These are phyloP conservation scores for Mohoua ochrocephala DNA, from an alignment of 2,113 vertebrate genomes.

Conservation along the genomic window DNA sequence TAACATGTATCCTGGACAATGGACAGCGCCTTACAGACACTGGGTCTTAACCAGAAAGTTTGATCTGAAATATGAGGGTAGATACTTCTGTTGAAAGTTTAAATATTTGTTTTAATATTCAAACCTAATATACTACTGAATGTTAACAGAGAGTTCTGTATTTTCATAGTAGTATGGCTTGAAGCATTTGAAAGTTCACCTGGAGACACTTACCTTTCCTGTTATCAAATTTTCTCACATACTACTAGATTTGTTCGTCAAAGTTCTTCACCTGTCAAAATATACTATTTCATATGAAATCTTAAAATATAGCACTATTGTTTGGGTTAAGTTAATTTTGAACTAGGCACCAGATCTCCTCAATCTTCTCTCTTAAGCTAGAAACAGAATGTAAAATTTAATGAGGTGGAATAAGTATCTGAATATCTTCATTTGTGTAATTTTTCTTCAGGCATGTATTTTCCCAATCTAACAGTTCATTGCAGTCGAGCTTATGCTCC, in stretches of 20 bases:
- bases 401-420: neutral
- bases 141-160: neutral
- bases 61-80: neutral
- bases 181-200: neutral
- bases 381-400: neutral
- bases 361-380: neutral
- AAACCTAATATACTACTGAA: neutral
- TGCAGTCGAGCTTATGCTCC: neutral
- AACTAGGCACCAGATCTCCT: neutral
- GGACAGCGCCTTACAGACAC: neutral
- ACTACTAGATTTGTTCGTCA: neutral
- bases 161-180: neutral
- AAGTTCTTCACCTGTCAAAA: neutral
- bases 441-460: neutral
- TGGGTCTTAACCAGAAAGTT: neutral
- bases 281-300: neutral
- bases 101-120: neutral
- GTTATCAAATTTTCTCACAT: neutral
- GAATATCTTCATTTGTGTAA: neutral
- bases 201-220: neutral
- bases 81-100: neutral
- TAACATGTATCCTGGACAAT: neutral
- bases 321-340: neutral
- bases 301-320: neutral
- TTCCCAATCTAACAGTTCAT: neutral